Evolutionary conservation across 2,888 invertebrate genomes (phyloP), one percentile per base, ranked within the genome.

Genomic region (Clanis bilineata): DNA sequence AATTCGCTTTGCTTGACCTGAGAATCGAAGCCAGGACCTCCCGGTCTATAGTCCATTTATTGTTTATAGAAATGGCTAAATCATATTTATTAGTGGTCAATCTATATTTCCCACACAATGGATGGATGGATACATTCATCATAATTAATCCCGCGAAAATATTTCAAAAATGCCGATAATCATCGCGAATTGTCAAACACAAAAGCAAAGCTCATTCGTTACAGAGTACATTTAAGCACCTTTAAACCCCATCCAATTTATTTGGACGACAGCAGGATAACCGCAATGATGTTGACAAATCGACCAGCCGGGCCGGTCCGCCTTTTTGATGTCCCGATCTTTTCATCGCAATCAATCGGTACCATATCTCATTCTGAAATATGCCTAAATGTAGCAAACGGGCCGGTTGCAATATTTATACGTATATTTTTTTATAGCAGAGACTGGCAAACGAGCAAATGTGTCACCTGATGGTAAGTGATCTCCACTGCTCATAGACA

Each of bases 221-320:
- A 71, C 62, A 64, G 65, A 66, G 64, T 67, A 73, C 69, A 73
- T 71, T 61, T 64, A 73, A 72, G 71, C 74, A 78, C 77, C 74
- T 81, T 80, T 83, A 79, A 84, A 80, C 79, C 83, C 77, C 76
- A 82, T 80, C 83, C 86, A 85, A 89, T 90, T 89, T 88, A 85
- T 90, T 81, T 77, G 72, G 74, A 62, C 76, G 81, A 73, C 79
- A 78, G 72, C 69, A 64, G 76, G 74, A 79, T 77, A 79, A 78
- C 85, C 85, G 71, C 83, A 80, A 80, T 87, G 89, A 90, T 89
- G 90, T 88, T 88, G 90, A 90, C 89, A 90, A 90, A 90, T 90
- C 83, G 85, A 80, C 78, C 74, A 73, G 74, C 71, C 72, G 64
- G 67, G 65, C 67, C 70, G 83, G 61, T 67, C 86, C 90, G 89